phyloP scores from a whole-genome alignment of 2,113 vertebrate genomes.

The Podilymbus podiceps region DNA sequence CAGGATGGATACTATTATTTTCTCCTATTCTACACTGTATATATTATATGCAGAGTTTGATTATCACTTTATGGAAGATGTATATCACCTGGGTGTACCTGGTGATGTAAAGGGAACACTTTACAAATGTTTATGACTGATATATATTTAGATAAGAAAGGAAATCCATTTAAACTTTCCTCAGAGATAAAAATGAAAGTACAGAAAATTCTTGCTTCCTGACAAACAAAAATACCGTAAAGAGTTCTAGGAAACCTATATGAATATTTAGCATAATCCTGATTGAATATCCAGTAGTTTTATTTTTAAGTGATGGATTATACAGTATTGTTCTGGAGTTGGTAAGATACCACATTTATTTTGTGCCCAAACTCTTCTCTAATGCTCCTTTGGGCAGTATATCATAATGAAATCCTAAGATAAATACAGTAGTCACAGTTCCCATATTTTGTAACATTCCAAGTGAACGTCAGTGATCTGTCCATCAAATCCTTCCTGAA shows the following conservation, averaged over 20 bases:
- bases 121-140: neutral
- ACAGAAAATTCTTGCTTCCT: neutral
- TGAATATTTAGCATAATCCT: neutral
- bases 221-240: neutral
- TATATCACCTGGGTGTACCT: neutral
- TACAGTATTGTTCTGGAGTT: neutral
- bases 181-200: neutral
- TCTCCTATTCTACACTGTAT: neutral
- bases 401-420: neutral
- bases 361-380: neutral
- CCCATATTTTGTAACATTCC: neutral
- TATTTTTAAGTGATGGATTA: neutral
- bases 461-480: neutral
- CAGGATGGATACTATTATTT: neutral
- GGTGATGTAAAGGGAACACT: neutral
- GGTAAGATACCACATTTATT: neutral
- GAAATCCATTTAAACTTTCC: neutral
- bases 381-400: neutral
- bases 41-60: neutral
- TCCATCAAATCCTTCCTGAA: neutral
- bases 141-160: neutral
- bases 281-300: neutral
- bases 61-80: neutral
- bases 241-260: neutral
- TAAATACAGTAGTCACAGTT: neutral